These are phyloP conservation scores for Planococcus citri DNA, from an alignment of 1,140 invertebrate species.

Conservation along the genomic window DNA sequence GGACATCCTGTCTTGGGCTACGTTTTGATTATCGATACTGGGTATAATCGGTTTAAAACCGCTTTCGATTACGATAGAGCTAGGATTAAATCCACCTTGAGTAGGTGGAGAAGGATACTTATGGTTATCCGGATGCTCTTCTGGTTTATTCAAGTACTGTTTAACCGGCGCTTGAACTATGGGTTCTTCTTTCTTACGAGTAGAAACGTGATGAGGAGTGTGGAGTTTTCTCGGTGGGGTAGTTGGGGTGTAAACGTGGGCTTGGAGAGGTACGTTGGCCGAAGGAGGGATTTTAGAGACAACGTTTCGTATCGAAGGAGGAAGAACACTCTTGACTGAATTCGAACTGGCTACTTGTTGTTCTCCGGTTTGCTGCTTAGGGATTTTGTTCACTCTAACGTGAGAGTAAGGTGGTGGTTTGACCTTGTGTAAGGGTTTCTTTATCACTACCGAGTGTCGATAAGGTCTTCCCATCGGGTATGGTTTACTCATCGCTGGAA, in stretches of 20 bases:
- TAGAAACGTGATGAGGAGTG: background rate
- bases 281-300: background rate
- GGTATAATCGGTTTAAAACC: constrained; percentile 69
- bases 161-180: background rate
- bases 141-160: background rate
- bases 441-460: constrained; percentile 21
- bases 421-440: constrained; percentile 24
- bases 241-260: background rate
- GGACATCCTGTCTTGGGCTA: constrained; percentile 39
- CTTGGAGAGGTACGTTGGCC: background rate
- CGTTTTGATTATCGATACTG: constrained; percentile 27
- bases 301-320: background rate
- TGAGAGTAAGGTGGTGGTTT: background rate
- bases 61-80: constrained; percentile 63
- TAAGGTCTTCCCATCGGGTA: constrained; percentile 1
- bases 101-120: background rate
- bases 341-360: background rate
- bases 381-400: background rate
- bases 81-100: constrained; percentile 53
- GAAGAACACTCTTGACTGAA: background rate
- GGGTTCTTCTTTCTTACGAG: background rate
- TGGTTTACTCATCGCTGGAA: background rate
- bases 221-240: no score
- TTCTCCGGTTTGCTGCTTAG: background rate
- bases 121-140: background rate